These are phyloP conservation scores for Ctenopoma kingsleyae DNA, from an alignment of 2,797 vertebrate species.

Conservation along the genomic window DNA sequence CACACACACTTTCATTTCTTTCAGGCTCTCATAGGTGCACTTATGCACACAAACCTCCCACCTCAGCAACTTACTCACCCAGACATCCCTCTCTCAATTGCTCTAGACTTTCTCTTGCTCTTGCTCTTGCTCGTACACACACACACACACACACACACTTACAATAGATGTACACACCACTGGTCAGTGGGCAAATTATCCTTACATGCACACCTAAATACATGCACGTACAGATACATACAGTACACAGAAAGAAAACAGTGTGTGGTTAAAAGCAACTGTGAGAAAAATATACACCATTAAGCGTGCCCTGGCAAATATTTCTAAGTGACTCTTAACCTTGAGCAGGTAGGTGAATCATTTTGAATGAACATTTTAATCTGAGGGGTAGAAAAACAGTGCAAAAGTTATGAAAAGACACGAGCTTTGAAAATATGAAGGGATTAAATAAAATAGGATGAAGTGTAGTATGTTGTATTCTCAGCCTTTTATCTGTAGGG, in stretches of 20 bases:
- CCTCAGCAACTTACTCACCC: conserved; percentile 69
- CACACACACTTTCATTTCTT: conserved; percentile 67
- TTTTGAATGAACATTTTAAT: conserved; percentile 4
- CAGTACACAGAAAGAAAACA: conserved; percentile 2
- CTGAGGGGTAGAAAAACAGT: neutral
- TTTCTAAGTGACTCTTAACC: conserved; percentile 4
- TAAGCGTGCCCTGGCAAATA: neutral
- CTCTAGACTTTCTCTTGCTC: conserved; percentile 30
- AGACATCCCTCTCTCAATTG: conserved; percentile 54
- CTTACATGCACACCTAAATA: neutral
- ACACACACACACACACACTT: conserved; percentile 24
- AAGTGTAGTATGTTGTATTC: neutral
- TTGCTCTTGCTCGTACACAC: conserved; percentile 12
- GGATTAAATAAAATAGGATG: neutral
- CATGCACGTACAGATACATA: neutral
- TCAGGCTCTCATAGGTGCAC: conserved; percentile 67
- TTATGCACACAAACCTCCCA: conserved; percentile 75
- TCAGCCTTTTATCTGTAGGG: neutral
- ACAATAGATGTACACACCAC: conserved; percentile 11
- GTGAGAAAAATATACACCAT: conserved; percentile 1
- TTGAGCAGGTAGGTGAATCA: conserved; percentile 17
- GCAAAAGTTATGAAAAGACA: neutral
- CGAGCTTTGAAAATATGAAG: neutral
- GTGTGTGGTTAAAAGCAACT: neutral
- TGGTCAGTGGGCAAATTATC: conserved; percentile 30